A percentile compares a stretch with the other conserved stretches of the same genome.
Evolutionary conservation across 2,797 vertebrate genomes (phyloP).

Genomic region (Amphiprion clarkii): DNA sequence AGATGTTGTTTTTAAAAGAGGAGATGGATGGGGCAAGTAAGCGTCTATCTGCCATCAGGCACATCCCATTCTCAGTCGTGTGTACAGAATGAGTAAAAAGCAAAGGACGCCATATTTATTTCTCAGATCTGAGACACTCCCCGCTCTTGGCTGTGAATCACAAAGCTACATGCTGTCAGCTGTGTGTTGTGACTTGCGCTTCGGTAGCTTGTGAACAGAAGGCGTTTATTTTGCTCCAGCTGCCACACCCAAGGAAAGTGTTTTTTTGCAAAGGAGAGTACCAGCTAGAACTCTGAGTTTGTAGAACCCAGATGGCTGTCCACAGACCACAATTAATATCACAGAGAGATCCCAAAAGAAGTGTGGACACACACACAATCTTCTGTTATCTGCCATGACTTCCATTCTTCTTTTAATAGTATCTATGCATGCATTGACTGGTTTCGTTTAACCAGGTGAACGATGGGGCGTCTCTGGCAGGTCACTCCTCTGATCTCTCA

Average conservation of each 20-base stretch:
- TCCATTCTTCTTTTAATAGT: constrained; percentile 28
- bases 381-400: constrained; percentile 17
- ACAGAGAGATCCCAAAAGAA: constrained; percentile 26
- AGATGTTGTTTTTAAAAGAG: constrained; percentile 42
- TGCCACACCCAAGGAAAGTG: constrained; percentile 87
- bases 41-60: constrained; percentile 27
- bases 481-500: constrained; percentile 63
- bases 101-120: constrained; percentile 53
- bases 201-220: constrained; percentile 80
- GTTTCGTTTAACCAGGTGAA: constrained; percentile 65
- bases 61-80: constrained; percentile 9
- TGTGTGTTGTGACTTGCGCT: constrained; percentile 87
- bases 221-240: constrained; percentile 84
- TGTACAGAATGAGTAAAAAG: constrained; percentile 47
- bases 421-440: constrained; percentile 23
- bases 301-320: constrained; percentile 53
- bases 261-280: constrained; percentile 78
- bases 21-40: constrained; percentile 11
- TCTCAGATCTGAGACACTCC: constrained; percentile 74
- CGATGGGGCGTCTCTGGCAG: constrained; percentile 46
- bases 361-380: constrained; percentile 17
- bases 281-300: constrained; percentile 46
- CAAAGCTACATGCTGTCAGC: constrained; percentile 75
- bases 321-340: constrained; percentile 52
- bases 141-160: constrained; percentile 77